Evolutionary conservation across 1,140 invertebrate genomes (phyloP).

Genomic region (Macrobrachium nipponense): DNA sequence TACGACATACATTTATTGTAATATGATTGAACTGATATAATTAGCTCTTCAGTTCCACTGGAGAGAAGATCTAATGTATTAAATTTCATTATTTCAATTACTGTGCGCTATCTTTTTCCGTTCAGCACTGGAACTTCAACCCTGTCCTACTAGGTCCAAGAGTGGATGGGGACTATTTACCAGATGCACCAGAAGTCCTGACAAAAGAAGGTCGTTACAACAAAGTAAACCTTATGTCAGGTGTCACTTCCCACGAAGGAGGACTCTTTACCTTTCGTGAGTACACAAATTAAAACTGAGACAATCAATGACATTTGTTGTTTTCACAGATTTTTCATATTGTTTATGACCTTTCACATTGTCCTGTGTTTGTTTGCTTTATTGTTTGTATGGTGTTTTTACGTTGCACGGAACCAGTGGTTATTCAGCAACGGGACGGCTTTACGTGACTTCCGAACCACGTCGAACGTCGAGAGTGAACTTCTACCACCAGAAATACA

Average conservation of each 20-base stretch:
- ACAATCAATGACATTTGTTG: not conserved
- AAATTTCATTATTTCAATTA: too few species aligned
- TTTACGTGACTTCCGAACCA: too few species aligned
- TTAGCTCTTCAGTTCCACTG: too few species aligned
- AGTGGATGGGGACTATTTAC: slow-evolving; percentile 39
- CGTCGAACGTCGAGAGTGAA: too few species aligned
- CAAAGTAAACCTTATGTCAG: slow-evolving; percentile 15
- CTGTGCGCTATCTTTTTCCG: not conserved
- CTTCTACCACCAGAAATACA: too few species aligned
- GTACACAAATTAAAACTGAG: not conserved
- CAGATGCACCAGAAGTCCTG: slow-evolving; percentile 28
- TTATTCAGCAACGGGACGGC: too few species aligned
- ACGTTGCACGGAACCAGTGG: too few species aligned
- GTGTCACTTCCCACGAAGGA: slow-evolving; percentile 18
- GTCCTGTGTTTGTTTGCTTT: too few species aligned
- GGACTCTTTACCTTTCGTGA: slow-evolving; percentile 32
- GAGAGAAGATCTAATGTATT: too few species aligned
- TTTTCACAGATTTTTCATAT: too few species aligned
- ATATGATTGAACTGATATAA: not conserved
- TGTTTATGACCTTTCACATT: too few species aligned
- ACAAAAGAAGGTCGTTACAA: slow-evolving; percentile 21
- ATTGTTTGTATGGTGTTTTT: too few species aligned
- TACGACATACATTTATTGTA: not conserved
- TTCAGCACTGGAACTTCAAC: slow-evolving; percentile 1
- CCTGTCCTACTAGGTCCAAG: slow-evolving; percentile 21